phyloP scores from a whole-genome alignment of 2,888 invertebrate genomes.

The Nomada flava region DNA sequence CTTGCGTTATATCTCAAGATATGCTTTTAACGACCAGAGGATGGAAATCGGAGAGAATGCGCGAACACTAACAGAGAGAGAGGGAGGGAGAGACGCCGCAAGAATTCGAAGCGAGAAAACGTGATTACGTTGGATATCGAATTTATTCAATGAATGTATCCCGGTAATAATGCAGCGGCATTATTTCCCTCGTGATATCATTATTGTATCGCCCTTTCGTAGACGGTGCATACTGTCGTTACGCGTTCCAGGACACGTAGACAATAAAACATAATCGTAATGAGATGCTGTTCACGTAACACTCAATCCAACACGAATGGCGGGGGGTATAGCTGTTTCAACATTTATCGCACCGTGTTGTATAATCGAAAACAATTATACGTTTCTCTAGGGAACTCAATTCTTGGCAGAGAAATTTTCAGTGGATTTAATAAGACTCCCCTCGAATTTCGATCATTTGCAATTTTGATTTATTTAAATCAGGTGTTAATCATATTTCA shows the following conservation, averaged over 20 bases:
- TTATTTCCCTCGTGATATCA: constrained; percentile 28
- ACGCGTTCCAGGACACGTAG: constrained; percentile 9
- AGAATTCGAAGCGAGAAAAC: constrained; percentile 67
- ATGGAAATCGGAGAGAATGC: constrained; percentile 31
- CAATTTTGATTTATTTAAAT: not conserved
- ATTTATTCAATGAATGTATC: constrained; percentile 58
- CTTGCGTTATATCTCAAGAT: not conserved
- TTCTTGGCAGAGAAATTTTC: not conserved
- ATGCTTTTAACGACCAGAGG: not conserved
- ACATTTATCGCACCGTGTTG: constrained; percentile 5
- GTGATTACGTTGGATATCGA: constrained; percentile 71
- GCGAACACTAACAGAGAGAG: constrained; percentile 47
- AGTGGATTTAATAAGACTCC: not conserved
- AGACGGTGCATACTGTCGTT: constrained; percentile 22
- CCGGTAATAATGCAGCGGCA: constrained; percentile 29
- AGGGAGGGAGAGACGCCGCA: constrained; percentile 55
- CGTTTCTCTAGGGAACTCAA: not conserved
- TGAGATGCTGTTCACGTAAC: constrained; percentile 19
- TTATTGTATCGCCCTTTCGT: constrained; percentile 33
- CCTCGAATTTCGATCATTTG: not conserved
- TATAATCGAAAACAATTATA: not conserved
- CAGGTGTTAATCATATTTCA: no score
- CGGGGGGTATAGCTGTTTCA: not conserved
- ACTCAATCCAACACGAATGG: constrained; percentile 17
- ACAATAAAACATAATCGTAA: constrained; percentile 33